phyloP scores from a whole-genome alignment of 2,888 invertebrate species.

The Ennomos quercinarius region DNA sequence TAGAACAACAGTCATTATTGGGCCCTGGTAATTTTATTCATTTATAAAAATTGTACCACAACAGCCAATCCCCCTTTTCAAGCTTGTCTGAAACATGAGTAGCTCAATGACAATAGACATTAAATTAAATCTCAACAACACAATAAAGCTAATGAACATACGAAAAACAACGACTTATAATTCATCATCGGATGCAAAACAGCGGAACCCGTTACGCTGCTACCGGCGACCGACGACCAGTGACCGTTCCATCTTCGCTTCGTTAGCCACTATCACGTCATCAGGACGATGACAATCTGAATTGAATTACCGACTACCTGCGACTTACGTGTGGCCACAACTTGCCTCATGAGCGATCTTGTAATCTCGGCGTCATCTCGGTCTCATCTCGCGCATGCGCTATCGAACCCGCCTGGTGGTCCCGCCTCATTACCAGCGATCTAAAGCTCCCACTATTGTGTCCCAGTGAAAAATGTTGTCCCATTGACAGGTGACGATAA shows the following conservation, averaged over 20 bases:
- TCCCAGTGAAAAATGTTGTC: slow-evolving; percentile 78
- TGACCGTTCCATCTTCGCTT: slow-evolving; percentile 56
- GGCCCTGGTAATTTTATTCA: no score
- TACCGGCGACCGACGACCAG: slow-evolving; percentile 58
- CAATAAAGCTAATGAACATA: slow-evolving; percentile 45
- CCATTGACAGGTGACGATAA: slow-evolving; percentile 81
- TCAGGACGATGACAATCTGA: slow-evolving; percentile 83
- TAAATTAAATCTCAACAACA: slow-evolving; percentile 35
- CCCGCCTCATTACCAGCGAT: slow-evolving; percentile 75
- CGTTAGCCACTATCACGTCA: slow-evolving; percentile 81
- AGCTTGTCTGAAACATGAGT: slow-evolving; percentile 5
- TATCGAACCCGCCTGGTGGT: slow-evolving; percentile 76
- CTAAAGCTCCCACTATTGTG: slow-evolving; percentile 73
- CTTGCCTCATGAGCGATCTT: slow-evolving; percentile 70
- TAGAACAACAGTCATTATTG: no score
- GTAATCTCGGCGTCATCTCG: slow-evolving; percentile 54
- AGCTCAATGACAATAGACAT: slow-evolving; percentile 11
- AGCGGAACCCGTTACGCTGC: slow-evolving; percentile 65
- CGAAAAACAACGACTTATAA: slow-evolving; percentile 48
- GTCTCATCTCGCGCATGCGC: slow-evolving; percentile 78
- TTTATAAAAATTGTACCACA: not conserved
- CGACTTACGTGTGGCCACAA: slow-evolving; percentile 81
- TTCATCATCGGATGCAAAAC: slow-evolving; percentile 57
- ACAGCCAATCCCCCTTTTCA: not conserved
- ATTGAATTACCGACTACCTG: slow-evolving; percentile 84